Percentiles rank a stretch among this genome's conserved stretches.
These are phyloP conservation scores for Agriotes lineatus DNA, from an alignment of 2,888 invertebrate genomes.

Conservation along the genomic window DNA sequence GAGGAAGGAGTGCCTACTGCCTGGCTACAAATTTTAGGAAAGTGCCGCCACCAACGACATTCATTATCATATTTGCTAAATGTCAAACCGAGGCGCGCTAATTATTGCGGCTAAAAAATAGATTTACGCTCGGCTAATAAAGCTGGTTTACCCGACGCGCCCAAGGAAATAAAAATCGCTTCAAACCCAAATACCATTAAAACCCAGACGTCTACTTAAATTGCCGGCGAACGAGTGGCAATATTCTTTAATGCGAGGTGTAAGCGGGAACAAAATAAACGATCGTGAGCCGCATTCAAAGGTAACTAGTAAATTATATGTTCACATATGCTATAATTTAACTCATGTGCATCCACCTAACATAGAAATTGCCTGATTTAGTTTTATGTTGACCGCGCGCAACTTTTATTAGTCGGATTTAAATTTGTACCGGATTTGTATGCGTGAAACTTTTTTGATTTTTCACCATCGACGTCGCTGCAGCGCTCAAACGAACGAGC, in stretches of 20 bases:
- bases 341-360: slow-evolving; percentile 34
- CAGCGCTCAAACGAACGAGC: not conserved
- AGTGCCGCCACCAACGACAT: slow-evolving; percentile 14
- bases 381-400: slow-evolving; percentile 12
- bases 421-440: slow-evolving; percentile 8
- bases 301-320: slow-evolving; percentile 39
- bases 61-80: slow-evolving; percentile 19
- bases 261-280: slow-evolving; percentile 25
- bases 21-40: slow-evolving; percentile 13
- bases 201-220: slow-evolving; percentile 7
- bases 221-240: slow-evolving; percentile 12
- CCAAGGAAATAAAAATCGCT: slow-evolving; percentile 7
- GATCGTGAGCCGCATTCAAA: slow-evolving; percentile 21
- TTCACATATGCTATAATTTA: slow-evolving; percentile 41
- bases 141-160: not conserved
- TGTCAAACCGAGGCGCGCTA: slow-evolving; percentile 17
- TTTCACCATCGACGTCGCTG: no score
- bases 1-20: slow-evolving; percentile 8
- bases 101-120: slow-evolving; percentile 14
- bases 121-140: slow-evolving; percentile 1
- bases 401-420: slow-evolving; percentile 10
- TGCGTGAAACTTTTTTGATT: not conserved
- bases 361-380: slow-evolving; percentile 39
- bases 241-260: slow-evolving; percentile 25
- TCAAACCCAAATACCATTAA: slow-evolving; percentile 7